Base-by-base conservation (phyloP, 1,140 invertebrate species). In the Drosophila sechellia region DNA sequence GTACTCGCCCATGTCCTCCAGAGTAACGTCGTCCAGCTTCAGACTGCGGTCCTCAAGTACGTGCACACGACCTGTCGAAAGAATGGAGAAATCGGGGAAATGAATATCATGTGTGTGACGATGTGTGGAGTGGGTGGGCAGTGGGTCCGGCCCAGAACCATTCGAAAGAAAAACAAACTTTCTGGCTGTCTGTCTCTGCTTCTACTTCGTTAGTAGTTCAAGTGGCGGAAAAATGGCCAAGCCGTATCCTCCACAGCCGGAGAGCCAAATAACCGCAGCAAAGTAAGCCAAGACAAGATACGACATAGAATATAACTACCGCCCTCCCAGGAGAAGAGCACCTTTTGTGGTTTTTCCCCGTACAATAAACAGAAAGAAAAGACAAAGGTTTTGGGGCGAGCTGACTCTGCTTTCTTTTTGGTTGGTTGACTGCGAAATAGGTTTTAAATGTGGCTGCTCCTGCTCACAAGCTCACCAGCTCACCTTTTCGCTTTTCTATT, bases 1-100 rank as follows among this genome's bases (percentile, higher is more conserved):
- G 92, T 98, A 98, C 79, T 98, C 96, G 63, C 97, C 98, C 92
- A 97, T 96, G 92, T 99, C 98, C 68, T 94, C 93, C 57, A 95
- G 92, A 52, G 94, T 94, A 31, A 97, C 95, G 79, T 95, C 93
- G 90, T 96, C 96, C 65, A 98, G 94, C 77, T 95, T 94, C 39
- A 98, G 93, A 79, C 95, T 96, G 56, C 96, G 94, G 92, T 97
- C 96, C 84, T 96, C 95, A 65, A 96, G 93, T 56, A 97, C 95
- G 81, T 95, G 94, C 66, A 96, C 95, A 90, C 96, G 94, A 56
- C 94, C 95, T 75, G 65, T 43, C 27, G 15, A 58, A 68, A 27
- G 63, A 49, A 54, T 45, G 50, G 57, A 20, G 27, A 40, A 71
- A 60, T 27, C 39, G 22, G 15, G 54, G 54, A 34, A 69, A 64